Base-by-base conservation (phyloP, 2,797 vertebrate species). In the Leucoraja ocellata region DNA sequence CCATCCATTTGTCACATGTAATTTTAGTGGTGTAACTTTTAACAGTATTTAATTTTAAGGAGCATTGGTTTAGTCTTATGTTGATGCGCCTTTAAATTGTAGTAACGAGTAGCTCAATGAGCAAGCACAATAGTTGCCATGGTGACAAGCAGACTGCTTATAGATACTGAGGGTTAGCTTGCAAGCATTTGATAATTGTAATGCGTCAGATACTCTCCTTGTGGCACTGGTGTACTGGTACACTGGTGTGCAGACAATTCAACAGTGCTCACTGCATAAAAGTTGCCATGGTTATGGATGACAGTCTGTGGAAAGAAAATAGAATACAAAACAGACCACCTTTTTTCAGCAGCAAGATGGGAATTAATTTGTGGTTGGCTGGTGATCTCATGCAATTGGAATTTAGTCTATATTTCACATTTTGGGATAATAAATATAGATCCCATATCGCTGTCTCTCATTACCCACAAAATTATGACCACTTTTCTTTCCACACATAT, bases 251-350 rank as follows among this genome's bases (percentile, higher is more conserved):
- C 71, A 76, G 23, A 54, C 2, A 36, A 76, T 54, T 46, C 65
- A 13, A n/a, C 68, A 39, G 39, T 4, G 14, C 36, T 74, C 65
- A 92, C 73, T 74, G 90, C 68, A 74, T 54, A 68, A 23, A n/a
- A 54, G 90, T 92, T 92, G 90, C 90, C 71, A 92, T 92, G 90
- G 90, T 74, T 73, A 73, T 73, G 68, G 46, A 92, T 76, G 90
- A 74, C 71, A 54, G 21, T 91, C 68, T 73, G 3, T 14, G 39
- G 36, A 73, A 73, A 36, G 36, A 73, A 92, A 74, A 92, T 73
- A 46, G 90, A 68, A 46, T 74, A 91, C 39, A 91, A 74, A 73
- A 71, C 36, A 4, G 39, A 2, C 39, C 0, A 74, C 36, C 71
- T 32, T 74, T 92, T 91, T 46, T 14, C 68, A 92, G 71, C 46